These are phyloP conservation scores for Eupithecia abbreviata DNA, from an alignment of 2,888 invertebrate genomes.

Conservation along the genomic window DNA sequence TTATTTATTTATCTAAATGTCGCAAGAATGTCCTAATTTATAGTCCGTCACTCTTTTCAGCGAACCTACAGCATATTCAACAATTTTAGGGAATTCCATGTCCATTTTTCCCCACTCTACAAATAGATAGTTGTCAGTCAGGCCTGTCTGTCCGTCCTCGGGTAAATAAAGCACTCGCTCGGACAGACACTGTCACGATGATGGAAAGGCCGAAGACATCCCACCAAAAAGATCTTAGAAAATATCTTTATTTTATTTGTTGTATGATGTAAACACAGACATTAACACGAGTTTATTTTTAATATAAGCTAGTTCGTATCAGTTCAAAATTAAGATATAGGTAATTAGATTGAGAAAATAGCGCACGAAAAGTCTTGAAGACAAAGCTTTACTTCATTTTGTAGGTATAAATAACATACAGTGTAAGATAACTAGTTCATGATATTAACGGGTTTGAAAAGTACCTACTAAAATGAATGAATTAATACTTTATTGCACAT, in stretches of 20 bases:
- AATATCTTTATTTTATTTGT: slow-evolving; percentile 10
- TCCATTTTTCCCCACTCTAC: slow-evolving; percentile 24
- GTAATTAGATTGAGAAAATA: background rate
- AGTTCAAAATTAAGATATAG: background rate
- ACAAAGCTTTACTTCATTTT: background rate
- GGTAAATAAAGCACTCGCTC: slow-evolving; percentile 38
- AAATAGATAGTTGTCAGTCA: slow-evolving; percentile 35
- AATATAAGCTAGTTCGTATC: background rate
- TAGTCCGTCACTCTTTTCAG: background rate
- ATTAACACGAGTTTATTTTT: background rate
- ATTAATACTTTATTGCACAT: too few relatives aligned
- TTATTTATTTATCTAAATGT: too few relatives aligned
- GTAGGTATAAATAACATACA: too few relatives aligned
- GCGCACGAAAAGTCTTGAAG: background rate
- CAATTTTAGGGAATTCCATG: slow-evolving; percentile 15
- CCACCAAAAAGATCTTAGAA: slow-evolving; percentile 27
- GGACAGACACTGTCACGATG: slow-evolving; percentile 44
- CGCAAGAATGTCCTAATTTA: too few relatives aligned
- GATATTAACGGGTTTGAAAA: too few relatives aligned
- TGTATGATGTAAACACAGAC: background rate
- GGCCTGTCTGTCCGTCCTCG: slow-evolving; percentile 37
- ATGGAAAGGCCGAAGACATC: slow-evolving; percentile 40
- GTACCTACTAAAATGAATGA: too few relatives aligned
- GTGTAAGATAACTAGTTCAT: too few relatives aligned
- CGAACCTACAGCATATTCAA: background rate